These are phyloP conservation scores for Indicator indicator DNA, from an alignment of 2,113 vertebrate genomes.

Conservation along the genomic window DNA sequence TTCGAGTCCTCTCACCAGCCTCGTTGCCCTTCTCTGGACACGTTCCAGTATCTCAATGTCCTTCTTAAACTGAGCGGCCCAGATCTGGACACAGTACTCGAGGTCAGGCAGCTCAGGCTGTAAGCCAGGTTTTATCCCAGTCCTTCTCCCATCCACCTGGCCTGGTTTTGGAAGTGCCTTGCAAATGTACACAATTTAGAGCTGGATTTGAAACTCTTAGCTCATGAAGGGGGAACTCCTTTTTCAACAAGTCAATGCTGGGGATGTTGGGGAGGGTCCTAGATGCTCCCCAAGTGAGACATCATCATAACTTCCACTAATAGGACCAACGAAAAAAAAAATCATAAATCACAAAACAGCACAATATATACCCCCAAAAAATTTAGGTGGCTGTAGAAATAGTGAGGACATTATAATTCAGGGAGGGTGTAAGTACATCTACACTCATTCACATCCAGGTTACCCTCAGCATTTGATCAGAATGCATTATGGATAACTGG, in stretches of 20 bases:
- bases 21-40: too few species aligned
- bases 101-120: neutral
- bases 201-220: neutral
- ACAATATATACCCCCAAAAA: neutral
- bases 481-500: neutral
- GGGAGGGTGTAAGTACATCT: neutral
- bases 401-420: neutral
- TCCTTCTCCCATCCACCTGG: neutral
- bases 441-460: neutral
- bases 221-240: neutral
- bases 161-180: neutral
- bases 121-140: neutral
- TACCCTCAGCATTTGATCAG: neutral
- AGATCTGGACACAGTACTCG: too few species aligned
- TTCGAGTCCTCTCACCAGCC: too few species aligned
- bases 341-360: neutral
- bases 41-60: too few species aligned
- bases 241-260: neutral
- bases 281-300: neutral
- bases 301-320: neutral
- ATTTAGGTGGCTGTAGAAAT: neutral
- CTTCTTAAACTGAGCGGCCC: too few species aligned
- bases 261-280: accelerated
- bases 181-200: neutral
- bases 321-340: accelerated